Evolutionary conservation across 2,888 invertebrate species (phyloP), one percentile per base, ranked within the genome.

Genomic region (Sminthurides aquaticus): DNA sequence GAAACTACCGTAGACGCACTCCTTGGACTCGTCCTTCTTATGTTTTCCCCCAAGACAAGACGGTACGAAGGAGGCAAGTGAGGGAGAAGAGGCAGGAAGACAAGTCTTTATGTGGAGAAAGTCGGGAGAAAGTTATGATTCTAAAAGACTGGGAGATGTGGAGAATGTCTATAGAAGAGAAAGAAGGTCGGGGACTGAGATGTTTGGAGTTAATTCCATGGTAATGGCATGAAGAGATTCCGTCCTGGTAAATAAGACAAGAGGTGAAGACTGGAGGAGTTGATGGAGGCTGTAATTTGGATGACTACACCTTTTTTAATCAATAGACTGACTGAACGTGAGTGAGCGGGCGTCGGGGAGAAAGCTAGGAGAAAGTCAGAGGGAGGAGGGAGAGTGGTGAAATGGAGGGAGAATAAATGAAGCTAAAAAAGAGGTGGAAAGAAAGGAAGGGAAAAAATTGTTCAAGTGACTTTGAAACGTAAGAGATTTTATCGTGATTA

Each of bases 401-500:
- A 20, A n/a, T 52, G 5, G 24, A 52, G 24, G 54, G 54, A 52
- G n/a, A 52, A 52, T 52, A 52, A 52, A 52, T n/a, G 24, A 22
- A 52, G 24, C 24, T 15, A 34, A 34, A 5, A n/a, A 18, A 43
- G 11, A 11, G 48, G 11, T 11, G 18, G 11, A 43, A 43, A 43
- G 48, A 18, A 11, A 22, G 5, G 24, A 52, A 28, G 57, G 57
- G 26, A 62, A 49, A 52, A 63, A 43, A 55, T 26, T 34, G 20
- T 24, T n/a, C 49, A 29, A 43, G 62, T 57, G 63, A 63, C 28
- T 63, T 63, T 57, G 63, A 63, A 29, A 34, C 34, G 52, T 34
- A 52, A 54, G 66, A 66, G 67, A 68, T 72, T 71, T 70, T 66
- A 69, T 69, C 69, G 66, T 72, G 67, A 72, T 72, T 71, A 71